phyloP scores from a whole-genome alignment of 2,888 invertebrate genomes.

The Diarsia brunnea region DNA sequence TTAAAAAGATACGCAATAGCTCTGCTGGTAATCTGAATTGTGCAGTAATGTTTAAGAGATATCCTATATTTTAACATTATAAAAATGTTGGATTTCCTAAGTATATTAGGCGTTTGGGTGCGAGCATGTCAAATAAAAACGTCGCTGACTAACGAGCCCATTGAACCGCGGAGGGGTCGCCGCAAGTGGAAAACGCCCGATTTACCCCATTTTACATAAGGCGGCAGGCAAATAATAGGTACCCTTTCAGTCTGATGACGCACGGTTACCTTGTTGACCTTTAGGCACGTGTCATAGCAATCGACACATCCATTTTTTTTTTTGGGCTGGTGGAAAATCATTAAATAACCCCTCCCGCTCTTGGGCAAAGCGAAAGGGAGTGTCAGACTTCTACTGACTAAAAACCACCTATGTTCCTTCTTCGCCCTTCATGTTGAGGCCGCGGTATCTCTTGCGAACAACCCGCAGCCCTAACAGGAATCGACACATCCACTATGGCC shows the following conservation, averaged over 20 bases:
- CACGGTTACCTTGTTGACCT: conserved; percentile 5
- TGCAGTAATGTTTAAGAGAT: background rate
- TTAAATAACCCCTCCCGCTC: too few relatives aligned
- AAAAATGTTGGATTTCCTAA: background rate
- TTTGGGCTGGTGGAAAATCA: too few relatives aligned
- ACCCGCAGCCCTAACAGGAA: too few relatives aligned
- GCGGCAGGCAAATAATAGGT: conserved; percentile 18
- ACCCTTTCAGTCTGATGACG: background rate
- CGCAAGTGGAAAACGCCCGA: background rate
- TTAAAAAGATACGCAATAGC: too few relatives aligned
- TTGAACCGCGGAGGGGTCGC: background rate
- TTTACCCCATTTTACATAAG: background rate
- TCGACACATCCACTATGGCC: too few relatives aligned
- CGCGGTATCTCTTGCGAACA: too few relatives aligned
- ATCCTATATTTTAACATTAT: background rate
- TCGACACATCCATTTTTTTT: background rate
- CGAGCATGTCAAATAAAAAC: background rate
- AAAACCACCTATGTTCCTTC: too few relatives aligned
- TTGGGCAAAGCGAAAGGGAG: too few relatives aligned
- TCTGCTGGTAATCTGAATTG: too few relatives aligned
- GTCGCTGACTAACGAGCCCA: background rate
- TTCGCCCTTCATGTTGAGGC: too few relatives aligned
- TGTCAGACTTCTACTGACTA: too few relatives aligned
- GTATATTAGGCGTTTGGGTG: background rate
- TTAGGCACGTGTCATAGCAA: background rate